phyloP scores from a whole-genome alignment of 2,113 vertebrate species.

The Grantiella picta region DNA sequence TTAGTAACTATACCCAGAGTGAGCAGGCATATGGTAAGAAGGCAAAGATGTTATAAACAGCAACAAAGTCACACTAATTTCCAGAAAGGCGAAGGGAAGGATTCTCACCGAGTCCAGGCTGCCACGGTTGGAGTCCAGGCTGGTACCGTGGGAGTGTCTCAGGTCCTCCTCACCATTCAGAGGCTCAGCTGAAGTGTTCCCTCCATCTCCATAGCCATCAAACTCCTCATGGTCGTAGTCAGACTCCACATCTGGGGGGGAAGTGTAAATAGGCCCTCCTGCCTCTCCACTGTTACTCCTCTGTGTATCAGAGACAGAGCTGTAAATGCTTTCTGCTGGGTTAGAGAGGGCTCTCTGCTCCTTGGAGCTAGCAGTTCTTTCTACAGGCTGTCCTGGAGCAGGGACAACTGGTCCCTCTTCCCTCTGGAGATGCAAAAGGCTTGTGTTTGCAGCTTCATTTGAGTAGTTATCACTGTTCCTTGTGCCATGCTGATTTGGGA shows the following conservation, averaged over 20 bases:
- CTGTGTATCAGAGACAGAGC: constrained; percentile 71
- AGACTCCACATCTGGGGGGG: constrained; percentile 83
- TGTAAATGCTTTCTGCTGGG: constrained; percentile 64
- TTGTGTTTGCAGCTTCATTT: background rate
- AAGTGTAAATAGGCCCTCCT: constrained; percentile 82
- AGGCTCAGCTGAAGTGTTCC: constrained; percentile 75
- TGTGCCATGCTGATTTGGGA: background rate
- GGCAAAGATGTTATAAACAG: background rate
- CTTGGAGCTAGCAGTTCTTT: background rate
- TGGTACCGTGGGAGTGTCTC: constrained; percentile 84
- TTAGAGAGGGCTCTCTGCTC: background rate
- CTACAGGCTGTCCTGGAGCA: background rate
- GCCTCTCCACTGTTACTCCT: constrained; percentile 61
- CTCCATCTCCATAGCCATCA: constrained; percentile 78
- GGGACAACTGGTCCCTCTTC: background rate
- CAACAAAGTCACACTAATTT: background rate
- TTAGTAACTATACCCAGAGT: background rate
- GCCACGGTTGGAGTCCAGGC: constrained; percentile 83
- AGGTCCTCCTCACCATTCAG: constrained; percentile 75
- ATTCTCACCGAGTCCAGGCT: constrained; percentile 88
- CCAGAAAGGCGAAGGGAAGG: background rate
- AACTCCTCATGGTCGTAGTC: constrained; percentile 90
- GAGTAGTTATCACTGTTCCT: constrained; percentile 21
- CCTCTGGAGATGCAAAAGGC: background rate
- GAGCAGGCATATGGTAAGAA: background rate